These are phyloP conservation scores for Augiades crinisus DNA, from an alignment of 2,888 invertebrate species.

Conservation along the genomic window DNA sequence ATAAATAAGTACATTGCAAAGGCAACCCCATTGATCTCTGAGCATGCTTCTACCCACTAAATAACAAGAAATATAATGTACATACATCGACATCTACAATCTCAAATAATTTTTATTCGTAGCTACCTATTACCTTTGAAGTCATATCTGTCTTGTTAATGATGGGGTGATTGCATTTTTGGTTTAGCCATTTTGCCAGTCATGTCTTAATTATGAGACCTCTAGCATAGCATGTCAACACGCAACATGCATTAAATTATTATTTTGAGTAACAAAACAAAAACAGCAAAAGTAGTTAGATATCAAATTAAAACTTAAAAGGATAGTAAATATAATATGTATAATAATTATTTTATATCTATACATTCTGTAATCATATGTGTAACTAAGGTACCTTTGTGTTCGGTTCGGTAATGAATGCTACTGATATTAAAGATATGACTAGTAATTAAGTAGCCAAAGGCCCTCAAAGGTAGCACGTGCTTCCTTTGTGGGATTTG, in stretches of 20 bases:
- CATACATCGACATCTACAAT: conserved; percentile 25
- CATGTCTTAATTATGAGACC: conserved; percentile 23
- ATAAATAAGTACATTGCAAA: conserved; percentile 9
- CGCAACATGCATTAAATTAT: conserved; percentile 63
- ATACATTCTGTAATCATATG: conserved; percentile 28
- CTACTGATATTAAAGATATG: not conserved
- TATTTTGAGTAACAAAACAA: conserved; percentile 53
- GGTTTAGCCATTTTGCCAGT: conserved; percentile 25
- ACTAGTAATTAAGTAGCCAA: too few species aligned
- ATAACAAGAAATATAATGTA: conserved; percentile 23
- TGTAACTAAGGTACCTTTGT: too few species aligned
- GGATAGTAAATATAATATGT: conserved; percentile 10
- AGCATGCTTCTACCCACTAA: conserved; percentile 30
- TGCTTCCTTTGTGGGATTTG: too few species aligned
- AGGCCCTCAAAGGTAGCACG: too few species aligned
- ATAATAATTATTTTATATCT: conserved; percentile 13
- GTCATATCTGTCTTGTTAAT: conserved; percentile 11
- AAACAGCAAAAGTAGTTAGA: conserved; percentile 18
- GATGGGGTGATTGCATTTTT: conserved; percentile 16
- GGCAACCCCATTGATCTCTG: conserved; percentile 22
- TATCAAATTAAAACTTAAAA: conserved; percentile 16
- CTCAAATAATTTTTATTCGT: conserved; percentile 12
- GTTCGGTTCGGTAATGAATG: too few species aligned
- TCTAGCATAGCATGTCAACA: conserved; percentile 41
- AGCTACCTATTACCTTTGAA: conserved; percentile 17